phyloP scores from a whole-genome alignment of 1,140 invertebrate species.

The Bombus soroeensis region DNA sequence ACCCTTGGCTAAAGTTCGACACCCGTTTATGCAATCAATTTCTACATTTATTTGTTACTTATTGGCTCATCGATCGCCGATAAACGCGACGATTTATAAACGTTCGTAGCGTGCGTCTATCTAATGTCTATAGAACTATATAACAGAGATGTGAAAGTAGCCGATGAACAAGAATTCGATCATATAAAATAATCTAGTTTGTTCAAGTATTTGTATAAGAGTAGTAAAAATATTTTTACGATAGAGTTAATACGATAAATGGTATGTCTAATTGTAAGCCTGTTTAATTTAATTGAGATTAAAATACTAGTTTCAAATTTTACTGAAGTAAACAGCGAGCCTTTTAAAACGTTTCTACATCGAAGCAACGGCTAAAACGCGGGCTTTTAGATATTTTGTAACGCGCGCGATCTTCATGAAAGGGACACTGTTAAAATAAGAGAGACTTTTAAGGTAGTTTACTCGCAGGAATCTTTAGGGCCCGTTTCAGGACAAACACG shows the following conservation, averaged over 20 bases:
- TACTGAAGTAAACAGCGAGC: neutral
- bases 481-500: neutral
- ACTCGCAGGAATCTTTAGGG: neutral
- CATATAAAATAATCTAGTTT: too few relatives aligned
- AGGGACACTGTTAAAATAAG: neutral
- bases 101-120: neutral
- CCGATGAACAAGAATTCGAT: too few relatives aligned
- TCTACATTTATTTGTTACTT: neutral
- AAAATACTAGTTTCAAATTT: neutral
- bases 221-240: neutral
- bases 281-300: neutral
- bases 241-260: neutral
- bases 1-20: too few relatives aligned
- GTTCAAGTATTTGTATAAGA: too few relatives aligned
- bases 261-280: neutral
- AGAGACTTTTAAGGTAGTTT: conserved; percentile 4
- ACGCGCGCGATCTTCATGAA: neutral
- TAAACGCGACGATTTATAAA: neutral
- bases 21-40: neutral
- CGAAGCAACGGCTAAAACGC: neutral
- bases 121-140: too few relatives aligned
- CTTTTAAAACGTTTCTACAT: neutral
- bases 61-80: neutral
- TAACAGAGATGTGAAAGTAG: too few relatives aligned
- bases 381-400: conserved; percentile 9